Percentiles rank a stretch among this genome's conserved stretches.
phyloP scores from a whole-genome alignment of 2,797 vertebrate genomes.

The Aphelocoma californica region DNA sequence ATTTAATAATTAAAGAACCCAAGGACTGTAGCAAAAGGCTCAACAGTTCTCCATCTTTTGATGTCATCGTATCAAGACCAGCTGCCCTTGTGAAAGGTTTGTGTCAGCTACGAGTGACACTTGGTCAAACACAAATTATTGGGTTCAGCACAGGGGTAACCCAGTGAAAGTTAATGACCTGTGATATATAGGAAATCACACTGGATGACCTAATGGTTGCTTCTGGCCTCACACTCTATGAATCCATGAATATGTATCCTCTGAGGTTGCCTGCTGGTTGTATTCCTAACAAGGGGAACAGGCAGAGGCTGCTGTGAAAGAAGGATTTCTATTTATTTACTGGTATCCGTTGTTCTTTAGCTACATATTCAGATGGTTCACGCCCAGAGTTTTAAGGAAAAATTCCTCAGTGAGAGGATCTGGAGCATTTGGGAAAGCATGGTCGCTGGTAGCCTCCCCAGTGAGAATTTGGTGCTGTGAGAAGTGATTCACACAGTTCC shows the following conservation, averaged over 20 bases:
- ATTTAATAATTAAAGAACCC: not conserved
- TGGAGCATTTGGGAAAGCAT: not conserved
- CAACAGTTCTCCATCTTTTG: not conserved
- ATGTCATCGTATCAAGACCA: accelerated
- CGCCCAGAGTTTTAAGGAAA: not conserved
- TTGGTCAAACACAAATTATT: conserved; percentile 11
- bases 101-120: not conserved
- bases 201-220: conserved; percentile 64
- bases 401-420: not conserved
- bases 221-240: conserved; percentile 45
- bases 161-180: conserved; percentile 63
- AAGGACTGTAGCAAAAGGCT: not conserved
- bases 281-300: not conserved
- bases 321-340: not conserved
- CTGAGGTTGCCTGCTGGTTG: conserved; percentile 31
- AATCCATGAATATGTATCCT: conserved; percentile 56
- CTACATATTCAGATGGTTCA: not conserved
- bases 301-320: conserved; percentile 4
- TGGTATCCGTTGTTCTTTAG: not conserved
- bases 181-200: conserved; percentile 58
- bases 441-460: not conserved
- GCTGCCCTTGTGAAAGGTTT: not conserved
- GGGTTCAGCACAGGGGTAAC: conserved; percentile 59
- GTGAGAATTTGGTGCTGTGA: not conserved
- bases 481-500: not conserved